Evolutionary conservation across 2,888 invertebrate genomes (phyloP).

Genomic region (Tortrix viridana): DNA sequence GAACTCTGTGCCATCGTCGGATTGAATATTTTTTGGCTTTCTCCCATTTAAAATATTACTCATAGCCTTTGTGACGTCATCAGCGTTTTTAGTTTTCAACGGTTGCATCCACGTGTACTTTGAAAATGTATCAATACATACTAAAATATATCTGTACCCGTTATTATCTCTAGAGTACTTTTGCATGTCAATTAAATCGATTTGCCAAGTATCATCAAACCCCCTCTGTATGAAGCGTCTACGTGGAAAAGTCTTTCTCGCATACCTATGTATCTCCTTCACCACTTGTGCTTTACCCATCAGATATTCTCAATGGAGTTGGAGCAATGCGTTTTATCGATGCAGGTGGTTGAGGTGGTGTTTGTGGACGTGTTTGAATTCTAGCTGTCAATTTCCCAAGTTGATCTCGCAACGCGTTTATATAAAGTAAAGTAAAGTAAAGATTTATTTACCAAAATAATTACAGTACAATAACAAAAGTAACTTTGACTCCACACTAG

Average conservation of each 20-base stretch:
- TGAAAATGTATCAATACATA: constrained; percentile 22
- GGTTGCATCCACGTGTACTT: constrained; percentile 12
- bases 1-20: constrained; percentile 17
- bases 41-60: not conserved
- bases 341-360: not conserved
- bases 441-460: too few relatives aligned
- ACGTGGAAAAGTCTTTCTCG: constrained; percentile 13
- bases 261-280: constrained; percentile 18
- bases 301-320: not conserved
- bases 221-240: constrained; percentile 15
- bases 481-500: too few relatives aligned
- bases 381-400: not conserved
- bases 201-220: constrained; percentile 20
- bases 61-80: constrained; percentile 15
- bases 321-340: not conserved
- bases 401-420: not conserved
- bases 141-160: constrained; percentile 6
- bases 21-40: constrained; percentile 18
- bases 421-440: too few relatives aligned
- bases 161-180: constrained; percentile 11
- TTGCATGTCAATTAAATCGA: constrained; percentile 20
- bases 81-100: constrained; percentile 12
- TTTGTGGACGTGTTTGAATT: not conserved
- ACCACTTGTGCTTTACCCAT: constrained; percentile 25
- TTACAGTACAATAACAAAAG: too few relatives aligned